A percentile compares a stretch with the other conserved stretches of the same genome.
Evolutionary conservation across 1,140 invertebrate species (phyloP).

Genomic region (Drosophila funebris): DNA sequence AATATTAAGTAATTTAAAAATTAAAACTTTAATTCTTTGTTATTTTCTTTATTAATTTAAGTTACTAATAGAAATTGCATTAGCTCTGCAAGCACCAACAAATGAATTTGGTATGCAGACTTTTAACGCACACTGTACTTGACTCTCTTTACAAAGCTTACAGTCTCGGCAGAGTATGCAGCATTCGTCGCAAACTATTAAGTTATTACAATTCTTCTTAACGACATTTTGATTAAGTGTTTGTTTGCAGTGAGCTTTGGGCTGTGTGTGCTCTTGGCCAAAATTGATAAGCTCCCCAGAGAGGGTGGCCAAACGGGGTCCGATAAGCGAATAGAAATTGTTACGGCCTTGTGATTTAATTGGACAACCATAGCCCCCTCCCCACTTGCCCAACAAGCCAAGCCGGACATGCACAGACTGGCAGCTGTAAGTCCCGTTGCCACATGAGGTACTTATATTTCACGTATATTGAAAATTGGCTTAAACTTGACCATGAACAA

Average conservation of each 20-base stretch:
- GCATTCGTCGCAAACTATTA: neutral
- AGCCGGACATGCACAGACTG: neutral
- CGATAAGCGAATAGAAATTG: conserved; percentile 21
- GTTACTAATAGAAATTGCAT: no score
- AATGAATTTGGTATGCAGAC: no score
- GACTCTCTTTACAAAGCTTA: no score
- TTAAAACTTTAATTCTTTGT: no score
- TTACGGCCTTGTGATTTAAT: conserved; percentile 23
- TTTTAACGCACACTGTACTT: no score
- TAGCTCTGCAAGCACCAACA: no score
- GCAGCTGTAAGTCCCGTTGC: neutral
- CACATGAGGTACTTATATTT: neutral
- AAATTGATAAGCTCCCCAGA: conserved; percentile 20
- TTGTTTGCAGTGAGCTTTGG: conserved; percentile 21
- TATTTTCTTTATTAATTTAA: no score
- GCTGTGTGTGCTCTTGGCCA: neutral
- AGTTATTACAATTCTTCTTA: neutral
- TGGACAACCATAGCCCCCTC: neutral
- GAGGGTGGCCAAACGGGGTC: neutral
- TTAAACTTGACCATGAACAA: conserved; percentile 69
- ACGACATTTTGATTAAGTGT: conserved; percentile 30
- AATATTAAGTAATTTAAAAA: no score
- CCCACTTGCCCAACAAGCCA: neutral
- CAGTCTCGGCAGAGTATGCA: no score
- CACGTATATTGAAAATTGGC: conserved; percentile 63